Evolutionary conservation across 2,797 vertebrate genomes (phyloP).

Genomic region (Passerculus sandwichensis): DNA sequence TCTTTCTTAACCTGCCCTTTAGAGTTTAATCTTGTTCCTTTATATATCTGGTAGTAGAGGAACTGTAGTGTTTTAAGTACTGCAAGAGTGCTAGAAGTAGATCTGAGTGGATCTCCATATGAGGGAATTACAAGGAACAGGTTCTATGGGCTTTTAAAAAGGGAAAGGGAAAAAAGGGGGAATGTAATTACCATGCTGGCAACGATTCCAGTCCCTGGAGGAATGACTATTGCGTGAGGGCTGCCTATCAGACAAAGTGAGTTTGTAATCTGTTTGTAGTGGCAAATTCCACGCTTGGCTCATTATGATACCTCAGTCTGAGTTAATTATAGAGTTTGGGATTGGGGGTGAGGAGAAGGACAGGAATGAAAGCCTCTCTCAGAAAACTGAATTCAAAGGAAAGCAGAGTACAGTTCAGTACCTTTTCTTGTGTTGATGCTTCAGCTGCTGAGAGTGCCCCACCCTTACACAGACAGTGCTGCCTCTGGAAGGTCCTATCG

Average conservation of each 20-base stretch:
- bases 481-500: background rate
- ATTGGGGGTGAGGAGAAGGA: background rate
- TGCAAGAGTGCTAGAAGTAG: background rate
- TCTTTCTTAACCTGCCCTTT: background rate
- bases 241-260: background rate
- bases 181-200: background rate
- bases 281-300: background rate
- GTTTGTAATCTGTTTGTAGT: slow-evolving; percentile 9
- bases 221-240: background rate
- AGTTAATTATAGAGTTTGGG: background rate
- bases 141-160: background rate
- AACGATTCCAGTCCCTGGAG: background rate
- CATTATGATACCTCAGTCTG: background rate
- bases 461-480: background rate
- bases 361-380: background rate
- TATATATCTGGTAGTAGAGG: background rate
- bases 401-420: background rate
- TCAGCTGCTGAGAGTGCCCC: background rate
- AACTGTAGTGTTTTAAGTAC: background rate
- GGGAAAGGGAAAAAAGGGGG: background rate
- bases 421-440: background rate
- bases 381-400: background rate
- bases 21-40: background rate
- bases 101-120: background rate
- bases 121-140: background rate